Evolutionary conservation across 1,140 invertebrate genomes (phyloP), one percentile per base, ranked within the genome.

Genomic region (Sycophila sp.): DNA sequence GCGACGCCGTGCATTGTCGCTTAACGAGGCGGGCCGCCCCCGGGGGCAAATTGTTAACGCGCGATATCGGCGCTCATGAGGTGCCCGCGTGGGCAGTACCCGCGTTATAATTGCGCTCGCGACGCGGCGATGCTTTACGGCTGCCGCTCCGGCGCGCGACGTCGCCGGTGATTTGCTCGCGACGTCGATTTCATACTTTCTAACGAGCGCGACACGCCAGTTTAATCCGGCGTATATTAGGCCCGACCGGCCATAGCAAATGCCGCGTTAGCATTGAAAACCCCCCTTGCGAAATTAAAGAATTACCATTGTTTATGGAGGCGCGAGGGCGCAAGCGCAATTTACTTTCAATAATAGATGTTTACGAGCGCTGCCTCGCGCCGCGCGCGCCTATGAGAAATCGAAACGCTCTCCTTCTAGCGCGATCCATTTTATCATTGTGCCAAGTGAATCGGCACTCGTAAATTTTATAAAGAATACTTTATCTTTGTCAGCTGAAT

Each of bases 61-160:
- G 59, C 67, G 71, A 63, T 68, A 74, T 69, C 67, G 67, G 58
- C 45, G 67, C 47, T 60, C 49, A 71, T 45, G 64, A 60, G 70
- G 64, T 66, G 58, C 68, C 53, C 59, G 56, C 64, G 70, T 42
- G 53, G 45, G 75, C 78, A 24, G 81, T 81, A 76, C 80, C 73
- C 80, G 78, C 80, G 79, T 82, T 83, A 64, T 70, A 85, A 85
- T 83, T 83, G 80, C 81, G 80, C 51, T 19, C 34, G 30, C 78
- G 75, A 74, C 78, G n/a, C n/a, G 76, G 80, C 80, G 75, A 82
- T 85, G 76, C 77, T 85, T 85, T 85, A 85, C 73, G 80, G 80
- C 78, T 53, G 32, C 70, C 70, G 73, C 74, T 38, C 38, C 32
- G n/a, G n/a, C 67, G 69, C 74, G 77, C 75, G 51, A 76, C 64